phyloP scores from a whole-genome alignment of 2,888 invertebrate species.

The Sarcophaga carnaria region DNA sequence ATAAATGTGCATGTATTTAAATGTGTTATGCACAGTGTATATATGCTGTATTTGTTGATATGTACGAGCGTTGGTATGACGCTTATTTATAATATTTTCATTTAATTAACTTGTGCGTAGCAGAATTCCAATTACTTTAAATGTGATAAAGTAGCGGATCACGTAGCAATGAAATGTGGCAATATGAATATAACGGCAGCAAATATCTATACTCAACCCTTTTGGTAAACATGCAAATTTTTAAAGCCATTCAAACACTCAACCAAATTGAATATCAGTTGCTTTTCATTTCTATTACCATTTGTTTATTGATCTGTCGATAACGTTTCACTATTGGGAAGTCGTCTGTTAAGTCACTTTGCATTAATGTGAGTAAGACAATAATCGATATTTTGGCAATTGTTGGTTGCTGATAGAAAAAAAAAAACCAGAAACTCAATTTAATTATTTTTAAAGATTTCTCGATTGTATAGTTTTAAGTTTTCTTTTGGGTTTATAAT shows the following conservation, averaged over 20 bases:
- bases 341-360: neutral
- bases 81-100: neutral
- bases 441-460: neutral
- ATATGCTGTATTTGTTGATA: conserved; percentile 24
- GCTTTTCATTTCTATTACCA: conserved; percentile 32
- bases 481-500: neutral
- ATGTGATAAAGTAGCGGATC: conserved; percentile 48
- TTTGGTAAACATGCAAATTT: no score
- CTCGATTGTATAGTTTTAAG: neutral
- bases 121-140: conserved; percentile 62
- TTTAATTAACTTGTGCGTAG: conserved; percentile 40
- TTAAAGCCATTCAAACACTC: neutral
- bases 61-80: neutral
- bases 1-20: neutral
- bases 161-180: conserved; percentile 56
- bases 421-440: neutral
- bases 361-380: neutral
- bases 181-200: conserved; percentile 7
- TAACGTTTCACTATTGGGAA: conserved; percentile 32
- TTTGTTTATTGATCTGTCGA: conserved; percentile 26
- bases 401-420: neutral
- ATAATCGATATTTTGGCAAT: neutral
- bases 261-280: neutral
- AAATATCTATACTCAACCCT: no score
- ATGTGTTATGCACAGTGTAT: neutral